These are phyloP conservation scores for Eremophila alpestris DNA, from an alignment of 2,797 vertebrate genomes.

Conservation along the genomic window DNA sequence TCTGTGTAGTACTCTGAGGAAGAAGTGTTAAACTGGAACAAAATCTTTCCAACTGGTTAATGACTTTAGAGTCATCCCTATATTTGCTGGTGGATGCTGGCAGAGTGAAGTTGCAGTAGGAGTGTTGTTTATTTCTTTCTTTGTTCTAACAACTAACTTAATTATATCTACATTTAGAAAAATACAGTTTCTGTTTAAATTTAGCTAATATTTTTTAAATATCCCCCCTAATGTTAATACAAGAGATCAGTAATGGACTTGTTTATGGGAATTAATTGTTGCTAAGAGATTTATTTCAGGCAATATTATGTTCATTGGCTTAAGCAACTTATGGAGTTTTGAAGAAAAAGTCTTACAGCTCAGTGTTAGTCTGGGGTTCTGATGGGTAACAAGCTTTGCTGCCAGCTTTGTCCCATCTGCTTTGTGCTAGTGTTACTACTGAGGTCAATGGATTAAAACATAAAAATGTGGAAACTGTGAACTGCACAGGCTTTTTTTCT, in stretches of 20 bases:
- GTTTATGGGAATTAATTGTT: conserved; percentile 50
- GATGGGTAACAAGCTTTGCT: background rate
- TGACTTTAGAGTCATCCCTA: background rate
- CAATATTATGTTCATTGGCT: conserved; percentile 40
- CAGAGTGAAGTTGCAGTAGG: background rate
- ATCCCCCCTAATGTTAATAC: conserved; percentile 3
- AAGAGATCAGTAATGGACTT: conserved; percentile 30
- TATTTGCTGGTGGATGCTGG: background rate
- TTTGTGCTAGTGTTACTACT: background rate
- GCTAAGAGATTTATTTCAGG: conserved; percentile 53
- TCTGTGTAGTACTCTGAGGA: background rate
- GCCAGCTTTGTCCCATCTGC: background rate
- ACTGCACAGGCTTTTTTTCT: background rate
- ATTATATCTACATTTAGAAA: conserved; percentile 25
- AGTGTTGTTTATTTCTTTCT: background rate
- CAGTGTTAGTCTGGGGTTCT: background rate
- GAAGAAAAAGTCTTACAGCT: background rate
- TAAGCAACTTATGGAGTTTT: conserved; percentile 35
- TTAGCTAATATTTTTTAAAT: conserved; percentile 16
- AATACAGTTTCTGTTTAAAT: conserved; percentile 8
- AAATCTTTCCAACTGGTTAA: background rate
- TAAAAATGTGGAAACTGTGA: background rate
- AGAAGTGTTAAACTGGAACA: background rate
- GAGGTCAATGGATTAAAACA: background rate
- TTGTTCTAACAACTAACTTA: conserved; percentile 11